phyloP scores from a whole-genome alignment of 2,888 invertebrate species.

The Thysanoteuthis rhombus region DNA sequence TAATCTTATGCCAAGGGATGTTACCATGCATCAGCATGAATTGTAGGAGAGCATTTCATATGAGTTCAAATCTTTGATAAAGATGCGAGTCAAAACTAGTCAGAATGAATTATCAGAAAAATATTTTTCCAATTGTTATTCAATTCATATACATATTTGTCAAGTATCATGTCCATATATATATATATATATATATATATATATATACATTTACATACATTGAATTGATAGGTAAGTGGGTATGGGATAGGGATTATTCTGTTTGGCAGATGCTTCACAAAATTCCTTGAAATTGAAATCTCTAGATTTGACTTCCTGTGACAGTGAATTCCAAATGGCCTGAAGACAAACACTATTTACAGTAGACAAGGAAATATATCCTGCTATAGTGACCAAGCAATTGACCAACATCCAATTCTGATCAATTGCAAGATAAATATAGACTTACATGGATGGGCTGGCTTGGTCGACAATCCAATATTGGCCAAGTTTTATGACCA shows the following conservation, averaged over 20 bases:
- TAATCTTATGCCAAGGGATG: no score
- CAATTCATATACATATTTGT: no score
- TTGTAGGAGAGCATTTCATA: no score
- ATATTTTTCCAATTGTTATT: no score
- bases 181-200: background rate
- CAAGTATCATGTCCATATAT: background rate
- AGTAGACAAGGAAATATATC: background rate
- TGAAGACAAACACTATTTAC: background rate
- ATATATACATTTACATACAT: background rate
- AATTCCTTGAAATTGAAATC: background rate
- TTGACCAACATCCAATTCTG: background rate
- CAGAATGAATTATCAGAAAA: no score
- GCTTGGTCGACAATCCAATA: background rate
- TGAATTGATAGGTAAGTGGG: background rate
- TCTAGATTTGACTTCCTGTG: background rate
- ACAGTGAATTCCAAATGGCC: background rate
- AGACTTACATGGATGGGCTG: background rate
- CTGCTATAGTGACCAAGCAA: background rate
- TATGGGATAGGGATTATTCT: background rate
- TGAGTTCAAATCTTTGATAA: no score
- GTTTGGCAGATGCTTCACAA: background rate
- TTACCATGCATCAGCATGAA: no score
- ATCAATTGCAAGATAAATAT: background rate
- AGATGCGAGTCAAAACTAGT: no score
- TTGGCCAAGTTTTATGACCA: background rate